Evolutionary conservation across 1,140 invertebrate genomes (phyloP), one percentile per base, ranked within the genome.

Genomic region (Pachyrhynchus sulphureomaculatus): DNA sequence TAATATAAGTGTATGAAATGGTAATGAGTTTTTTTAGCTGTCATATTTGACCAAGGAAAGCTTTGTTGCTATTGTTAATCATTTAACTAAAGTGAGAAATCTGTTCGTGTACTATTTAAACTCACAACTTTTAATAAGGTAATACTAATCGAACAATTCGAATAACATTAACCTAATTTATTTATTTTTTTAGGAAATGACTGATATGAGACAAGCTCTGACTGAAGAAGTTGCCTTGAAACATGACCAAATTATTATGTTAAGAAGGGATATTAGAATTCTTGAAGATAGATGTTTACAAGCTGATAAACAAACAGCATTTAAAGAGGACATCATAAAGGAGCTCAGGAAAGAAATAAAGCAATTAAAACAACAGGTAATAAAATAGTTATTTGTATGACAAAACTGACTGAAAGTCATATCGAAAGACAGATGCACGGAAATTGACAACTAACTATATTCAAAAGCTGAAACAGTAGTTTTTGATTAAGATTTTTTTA

Each of bases 261-360:
- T 82, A 15, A 75, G 74, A 59, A 71, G 75, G 12, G 75, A 80
- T 62, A 67, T 79, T 5, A 62, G 69, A 34, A 24, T 66, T 24
- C 67, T 83, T 18, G 78, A 83, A 68, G 78, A 82, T 36, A 72
- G 79, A 54, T 76, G 75, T 49, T 56, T 71, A 42, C 72, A 77
- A 49, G 73, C 76, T 6, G 77, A 77, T 34, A 76, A 77, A 61
- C 77, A 80, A 62, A 76, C 75, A 9, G 74, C 75, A 29, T 82
- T 79, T 62, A 82, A 80, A 69, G 79, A 83, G 45, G 77, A 81
- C 47, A 76, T 83, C 42, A 83, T 83, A 48, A 80, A 78, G 63
- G 76, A 82, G 64, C 68, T 84, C 70, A 70, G 80, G 15, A 80
- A 80, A 64, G 76, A 81, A 67, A 62, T 80, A 3, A 80, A 79